Conservation (phyloP, 1,140 invertebrate species). For the Atopsyche davidsoni region DNA sequence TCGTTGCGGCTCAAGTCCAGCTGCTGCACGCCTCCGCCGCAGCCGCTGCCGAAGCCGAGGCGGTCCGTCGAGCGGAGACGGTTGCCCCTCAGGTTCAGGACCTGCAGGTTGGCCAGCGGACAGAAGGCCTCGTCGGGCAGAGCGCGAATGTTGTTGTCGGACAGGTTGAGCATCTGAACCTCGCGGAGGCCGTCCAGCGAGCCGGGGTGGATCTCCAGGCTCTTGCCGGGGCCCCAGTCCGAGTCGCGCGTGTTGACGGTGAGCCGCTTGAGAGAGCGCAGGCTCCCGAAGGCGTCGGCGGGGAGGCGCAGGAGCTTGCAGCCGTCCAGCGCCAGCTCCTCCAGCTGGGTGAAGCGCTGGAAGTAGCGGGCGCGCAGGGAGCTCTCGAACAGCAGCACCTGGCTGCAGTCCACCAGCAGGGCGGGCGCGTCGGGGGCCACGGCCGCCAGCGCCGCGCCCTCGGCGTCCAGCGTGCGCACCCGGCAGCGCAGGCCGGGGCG, state of each 20-base stretch:
- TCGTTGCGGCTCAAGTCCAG: conserved; percentile 77
- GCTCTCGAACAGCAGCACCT: conserved; percentile 74
- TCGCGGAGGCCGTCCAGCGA: conserved; percentile 68
- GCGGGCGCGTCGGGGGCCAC: conserved; percentile 59
- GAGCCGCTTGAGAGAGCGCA: conserved; percentile 68
- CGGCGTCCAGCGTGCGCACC: conserved; percentile 62
- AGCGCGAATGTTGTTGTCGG: conserved; percentile 73
- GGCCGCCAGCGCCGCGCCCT: conserved; percentile 55
- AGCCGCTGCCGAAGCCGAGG: conserved; percentile 59
- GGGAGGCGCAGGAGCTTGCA: conserved; percentile 77
- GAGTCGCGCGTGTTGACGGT: conserved; percentile 68
- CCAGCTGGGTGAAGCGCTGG: conserved; percentile 63
- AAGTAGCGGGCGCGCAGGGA: conserved; percentile 64
- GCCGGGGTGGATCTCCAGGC: conserved; percentile 60
- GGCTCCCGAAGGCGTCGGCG: conserved; percentile 66
- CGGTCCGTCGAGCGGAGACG: conserved; percentile 66
- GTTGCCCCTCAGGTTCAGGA: conserved; percentile 78
- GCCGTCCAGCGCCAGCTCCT: conserved; percentile 64
- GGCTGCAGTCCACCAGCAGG: conserved; percentile 69
- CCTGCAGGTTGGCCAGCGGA: conserved; percentile 68
- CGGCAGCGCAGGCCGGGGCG: conserved; percentile 58
- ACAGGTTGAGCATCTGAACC: conserved; percentile 70
- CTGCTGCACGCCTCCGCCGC: conserved; percentile 56
- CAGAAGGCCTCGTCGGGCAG: conserved; percentile 72
- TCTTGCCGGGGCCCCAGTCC: conserved; percentile 68